phyloP scores from a whole-genome alignment of 2,888 invertebrate species.

The Drosophila koepferae region DNA sequence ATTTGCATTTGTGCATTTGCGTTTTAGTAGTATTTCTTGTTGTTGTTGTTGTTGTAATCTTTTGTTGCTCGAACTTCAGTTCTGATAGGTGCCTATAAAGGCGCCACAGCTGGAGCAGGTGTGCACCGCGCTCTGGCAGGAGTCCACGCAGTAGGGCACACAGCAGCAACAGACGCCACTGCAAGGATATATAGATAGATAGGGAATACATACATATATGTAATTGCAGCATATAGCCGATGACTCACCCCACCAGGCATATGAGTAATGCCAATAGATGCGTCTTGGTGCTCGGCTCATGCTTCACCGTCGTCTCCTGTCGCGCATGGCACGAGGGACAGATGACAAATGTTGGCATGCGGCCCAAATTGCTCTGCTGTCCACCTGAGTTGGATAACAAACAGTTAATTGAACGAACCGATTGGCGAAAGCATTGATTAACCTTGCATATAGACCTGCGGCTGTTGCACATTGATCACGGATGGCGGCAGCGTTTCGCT shows the following conservation, averaged over 20 bases:
- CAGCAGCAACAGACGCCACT: conserved; percentile 73
- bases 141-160: conserved; percentile 74
- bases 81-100: conserved; percentile 73
- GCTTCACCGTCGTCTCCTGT: conserved; percentile 52
- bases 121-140: conserved; percentile 79
- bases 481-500: conserved; percentile 17
- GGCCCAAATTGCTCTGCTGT: conserved; percentile 44
- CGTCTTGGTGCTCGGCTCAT: conserved; percentile 66
- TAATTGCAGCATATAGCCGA: not conserved
- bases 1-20: too few species aligned
- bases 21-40: not conserved
- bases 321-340: conserved; percentile 72
- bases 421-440: not conserved
- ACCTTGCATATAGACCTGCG: conserved; percentile 46
- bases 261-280: conserved; percentile 69
- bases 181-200: conserved; percentile 7
- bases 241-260: conserved; percentile 61
- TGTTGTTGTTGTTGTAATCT: conserved; percentile 2
- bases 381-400: conserved; percentile 7
- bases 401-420: not conserved
- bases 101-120: conserved; percentile 74
- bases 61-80: conserved; percentile 26
- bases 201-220: not conserved
- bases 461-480: conserved; percentile 41
- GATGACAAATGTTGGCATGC: conserved; percentile 47